These are phyloP conservation scores for Heliconius congener DNA, from an alignment of 1,140 invertebrate species.

Conservation along the genomic window DNA sequence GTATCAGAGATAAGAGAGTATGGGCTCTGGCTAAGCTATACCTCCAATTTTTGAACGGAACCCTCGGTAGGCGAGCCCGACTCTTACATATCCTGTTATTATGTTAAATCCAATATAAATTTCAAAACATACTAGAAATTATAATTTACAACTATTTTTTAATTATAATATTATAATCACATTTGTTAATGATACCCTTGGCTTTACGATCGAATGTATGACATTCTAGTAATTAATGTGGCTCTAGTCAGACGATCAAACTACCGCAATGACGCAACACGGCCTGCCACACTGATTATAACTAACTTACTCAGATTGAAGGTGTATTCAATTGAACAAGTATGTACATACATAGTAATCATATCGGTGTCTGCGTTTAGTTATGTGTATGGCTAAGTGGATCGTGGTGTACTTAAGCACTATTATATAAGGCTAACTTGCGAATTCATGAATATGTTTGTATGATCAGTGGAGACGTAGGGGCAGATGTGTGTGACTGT, in stretches of 20 bases:
- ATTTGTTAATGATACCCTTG: not conserved
- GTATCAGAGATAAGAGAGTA: no score
- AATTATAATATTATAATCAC: not conserved
- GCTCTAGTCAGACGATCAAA: constrained; percentile 25
- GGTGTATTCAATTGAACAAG: not conserved
- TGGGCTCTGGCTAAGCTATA: no score
- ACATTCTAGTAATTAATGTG: constrained; percentile 28
- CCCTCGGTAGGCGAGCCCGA: no score
- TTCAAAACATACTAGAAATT: not conserved
- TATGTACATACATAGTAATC: not conserved
- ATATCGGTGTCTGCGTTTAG: not conserved
- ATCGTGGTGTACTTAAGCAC: not conserved
- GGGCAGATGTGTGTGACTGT: no score
- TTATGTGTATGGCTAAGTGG: not conserved
- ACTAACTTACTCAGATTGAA: constrained; percentile 24
- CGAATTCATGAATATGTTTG: not conserved
- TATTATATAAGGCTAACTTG: not conserved
- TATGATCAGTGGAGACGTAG: not conserved
- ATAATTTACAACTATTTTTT: not conserved
- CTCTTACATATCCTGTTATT: not conserved
- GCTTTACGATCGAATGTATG: not conserved
- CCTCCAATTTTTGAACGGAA: no score
- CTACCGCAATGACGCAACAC: constrained; percentile 27
- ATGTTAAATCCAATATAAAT: not conserved
- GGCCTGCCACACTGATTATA: constrained; percentile 18